Evolutionary conservation across 1,140 invertebrate genomes (phyloP).

Genomic region (Leguminivora glycinivorella): DNA sequence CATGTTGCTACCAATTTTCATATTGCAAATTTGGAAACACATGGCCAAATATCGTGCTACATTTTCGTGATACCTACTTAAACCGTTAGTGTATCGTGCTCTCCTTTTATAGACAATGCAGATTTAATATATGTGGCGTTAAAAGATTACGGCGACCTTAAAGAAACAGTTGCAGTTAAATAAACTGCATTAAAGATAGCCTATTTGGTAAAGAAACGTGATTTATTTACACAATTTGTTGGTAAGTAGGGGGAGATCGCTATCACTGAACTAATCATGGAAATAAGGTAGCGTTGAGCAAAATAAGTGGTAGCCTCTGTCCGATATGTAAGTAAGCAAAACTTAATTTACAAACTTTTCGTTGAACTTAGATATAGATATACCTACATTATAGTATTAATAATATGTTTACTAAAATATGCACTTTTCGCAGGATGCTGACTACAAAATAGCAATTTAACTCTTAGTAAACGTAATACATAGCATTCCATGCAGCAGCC

Average conservation of each 20-base stretch:
- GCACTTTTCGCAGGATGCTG: not conserved
- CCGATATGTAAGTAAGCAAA: too few relatives aligned
- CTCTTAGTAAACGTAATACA: not conserved
- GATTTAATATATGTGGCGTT: slow-evolving; percentile 6
- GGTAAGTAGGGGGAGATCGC: too few relatives aligned
- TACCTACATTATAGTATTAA: too few relatives aligned
- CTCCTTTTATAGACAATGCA: not conserved
- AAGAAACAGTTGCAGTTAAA: slow-evolving; percentile 17
- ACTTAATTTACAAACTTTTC: too few relatives aligned
- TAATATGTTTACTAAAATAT: too few relatives aligned
- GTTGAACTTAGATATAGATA: too few relatives aligned
- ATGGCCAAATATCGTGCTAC: not conserved
- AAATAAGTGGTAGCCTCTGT: too few relatives aligned
- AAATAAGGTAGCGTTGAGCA: too few relatives aligned
- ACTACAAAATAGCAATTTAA: not conserved
- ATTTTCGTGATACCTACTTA: not conserved
- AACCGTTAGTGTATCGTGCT: not conserved
- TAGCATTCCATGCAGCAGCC: slow-evolving; percentile 9
- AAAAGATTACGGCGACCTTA: slow-evolving; percentile 12
- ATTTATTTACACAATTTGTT: not conserved
- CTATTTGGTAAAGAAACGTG: not conserved
- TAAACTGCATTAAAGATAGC: not conserved
- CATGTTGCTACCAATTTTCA: not conserved
- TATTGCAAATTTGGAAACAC: not conserved
- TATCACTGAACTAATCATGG: too few relatives aligned